Conservation (phyloP, 2,797 vertebrate genomes). For the Tokudaia muenninki region DNA sequence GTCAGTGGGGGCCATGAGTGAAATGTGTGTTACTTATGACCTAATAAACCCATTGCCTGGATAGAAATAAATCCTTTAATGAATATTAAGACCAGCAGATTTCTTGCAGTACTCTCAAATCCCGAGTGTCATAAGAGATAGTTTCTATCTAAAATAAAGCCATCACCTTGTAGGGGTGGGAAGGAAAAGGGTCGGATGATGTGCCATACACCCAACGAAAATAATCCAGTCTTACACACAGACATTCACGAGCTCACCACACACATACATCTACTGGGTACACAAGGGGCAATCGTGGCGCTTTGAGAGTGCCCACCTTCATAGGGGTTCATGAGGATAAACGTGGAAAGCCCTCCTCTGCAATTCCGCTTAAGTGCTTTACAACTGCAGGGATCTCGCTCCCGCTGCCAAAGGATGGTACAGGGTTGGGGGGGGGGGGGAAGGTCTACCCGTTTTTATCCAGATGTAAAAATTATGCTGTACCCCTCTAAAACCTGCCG, state of each 20-base stretch:
- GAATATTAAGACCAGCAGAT: slow-evolving; percentile 52
- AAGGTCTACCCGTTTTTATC: slow-evolving; percentile 12
- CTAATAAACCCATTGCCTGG: slow-evolving; percentile 71
- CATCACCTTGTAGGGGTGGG: not conserved
- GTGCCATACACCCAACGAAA: not conserved
- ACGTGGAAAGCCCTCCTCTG: slow-evolving; percentile 8
- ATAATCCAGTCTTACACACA: not conserved
- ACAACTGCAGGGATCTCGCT: slow-evolving; percentile 60
- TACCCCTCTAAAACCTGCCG: slow-evolving; percentile 40
- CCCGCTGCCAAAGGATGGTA: slow-evolving; percentile 20
- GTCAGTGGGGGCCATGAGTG: slow-evolving; percentile 54
- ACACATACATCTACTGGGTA: not conserved
- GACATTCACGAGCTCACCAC: not conserved
- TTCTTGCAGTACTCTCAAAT: slow-evolving; percentile 32
- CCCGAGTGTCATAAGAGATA: not conserved
- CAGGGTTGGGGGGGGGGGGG: not conserved
- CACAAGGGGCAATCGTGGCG: not conserved
- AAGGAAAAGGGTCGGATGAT: not conserved
- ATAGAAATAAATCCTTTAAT: slow-evolving; percentile 63
- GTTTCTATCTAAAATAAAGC: slow-evolving; percentile 50
- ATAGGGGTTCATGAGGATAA: not conserved
- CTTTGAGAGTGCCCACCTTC: slow-evolving; percentile 45
- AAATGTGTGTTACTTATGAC: slow-evolving; percentile 64
- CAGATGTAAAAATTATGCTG: slow-evolving; percentile 34
- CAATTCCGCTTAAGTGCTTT: not conserved